These are phyloP conservation scores for Tridacna gigas DNA, from an alignment of 2,888 invertebrate genomes.

Conservation along the genomic window DNA sequence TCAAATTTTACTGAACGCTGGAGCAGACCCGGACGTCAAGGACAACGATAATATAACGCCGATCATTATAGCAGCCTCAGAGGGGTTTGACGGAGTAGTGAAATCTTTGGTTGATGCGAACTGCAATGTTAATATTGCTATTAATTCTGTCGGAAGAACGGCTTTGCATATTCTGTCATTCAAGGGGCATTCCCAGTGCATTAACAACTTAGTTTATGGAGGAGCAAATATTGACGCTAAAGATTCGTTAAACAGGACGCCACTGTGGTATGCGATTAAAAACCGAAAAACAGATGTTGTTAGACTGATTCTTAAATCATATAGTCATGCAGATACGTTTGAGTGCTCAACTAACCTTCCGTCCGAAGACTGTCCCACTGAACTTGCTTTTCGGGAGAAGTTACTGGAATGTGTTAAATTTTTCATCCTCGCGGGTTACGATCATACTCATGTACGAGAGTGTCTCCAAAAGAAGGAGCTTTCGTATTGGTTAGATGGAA, in stretches of 20 bases:
- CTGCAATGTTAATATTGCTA: conserved; percentile 79
- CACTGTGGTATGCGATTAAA: conserved; percentile 81
- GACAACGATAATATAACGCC: conserved; percentile 81
- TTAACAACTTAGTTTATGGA: conserved; percentile 73
- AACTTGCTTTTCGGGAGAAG: conserved; percentile 72
- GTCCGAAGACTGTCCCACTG: conserved; percentile 70
- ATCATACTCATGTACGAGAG: conserved; percentile 70
- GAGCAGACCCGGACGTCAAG: conserved; percentile 77
- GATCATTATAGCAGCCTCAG: conserved; percentile 80
- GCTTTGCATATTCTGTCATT: conserved; percentile 81
- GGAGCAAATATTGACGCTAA: conserved; percentile 77
- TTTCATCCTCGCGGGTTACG: conserved; percentile 80
- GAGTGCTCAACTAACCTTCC: conserved; percentile 68
- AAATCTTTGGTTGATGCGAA: conserved; percentile 70
- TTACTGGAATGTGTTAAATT: conserved; percentile 76
- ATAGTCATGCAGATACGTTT: conserved; percentile 77
- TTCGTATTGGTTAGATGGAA: conserved; percentile 56
- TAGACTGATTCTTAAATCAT: conserved; percentile 76
- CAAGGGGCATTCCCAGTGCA: conserved; percentile 80
- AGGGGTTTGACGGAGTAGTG: conserved; percentile 81
- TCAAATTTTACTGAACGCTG: conserved; percentile 76
- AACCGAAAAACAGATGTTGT: conserved; percentile 76
- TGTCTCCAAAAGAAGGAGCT: conserved; percentile 64
- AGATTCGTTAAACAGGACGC: conserved; percentile 73
- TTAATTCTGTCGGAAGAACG: conserved; percentile 70